phyloP scores from a whole-genome alignment of 1,140 invertebrate species.

The Diplogasteroides magnus region DNA sequence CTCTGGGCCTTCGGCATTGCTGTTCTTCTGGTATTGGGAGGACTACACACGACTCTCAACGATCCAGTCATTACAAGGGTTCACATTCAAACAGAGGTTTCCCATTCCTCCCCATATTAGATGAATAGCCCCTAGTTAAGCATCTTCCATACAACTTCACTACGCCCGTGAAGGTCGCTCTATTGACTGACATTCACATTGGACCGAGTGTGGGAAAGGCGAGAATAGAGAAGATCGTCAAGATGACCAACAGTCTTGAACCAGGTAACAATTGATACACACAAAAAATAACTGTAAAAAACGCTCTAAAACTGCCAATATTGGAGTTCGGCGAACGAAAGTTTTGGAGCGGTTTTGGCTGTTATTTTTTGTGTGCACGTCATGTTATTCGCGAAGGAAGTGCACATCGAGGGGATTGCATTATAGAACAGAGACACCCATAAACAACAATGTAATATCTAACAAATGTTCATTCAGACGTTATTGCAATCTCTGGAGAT shows the following conservation, averaged over 20 bases:
- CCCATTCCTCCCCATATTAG: neutral
- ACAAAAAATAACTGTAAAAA: too few species aligned
- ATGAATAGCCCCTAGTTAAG: too few species aligned
- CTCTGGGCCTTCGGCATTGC: neutral
- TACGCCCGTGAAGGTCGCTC: conserved; percentile 15
- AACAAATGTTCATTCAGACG: conserved; percentile 10
- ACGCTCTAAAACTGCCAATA: too few species aligned
- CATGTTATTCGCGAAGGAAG: too few species aligned
- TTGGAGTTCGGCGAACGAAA: too few species aligned
- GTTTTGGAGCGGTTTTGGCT: too few species aligned
- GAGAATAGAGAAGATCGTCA: conserved; percentile 20
- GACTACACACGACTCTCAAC: neutral
- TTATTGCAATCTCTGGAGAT: conserved; percentile 32
- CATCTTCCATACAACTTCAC: neutral
- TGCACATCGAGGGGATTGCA: too few species aligned
- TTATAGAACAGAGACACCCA: too few species aligned
- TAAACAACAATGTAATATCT: neutral
- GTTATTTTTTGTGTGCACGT: too few species aligned
- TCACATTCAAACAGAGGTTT: too few species aligned
- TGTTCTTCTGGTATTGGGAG: neutral
- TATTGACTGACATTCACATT: conserved; percentile 30
- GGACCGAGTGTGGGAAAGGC: conserved; percentile 25
- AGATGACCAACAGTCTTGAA: conserved; percentile 23
- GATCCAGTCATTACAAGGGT: neutral
- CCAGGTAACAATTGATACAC: conserved; percentile 26